These are phyloP conservation scores for Danio kyathit DNA, from an alignment of 2,797 vertebrate genomes.

Conservation along the genomic window DNA sequence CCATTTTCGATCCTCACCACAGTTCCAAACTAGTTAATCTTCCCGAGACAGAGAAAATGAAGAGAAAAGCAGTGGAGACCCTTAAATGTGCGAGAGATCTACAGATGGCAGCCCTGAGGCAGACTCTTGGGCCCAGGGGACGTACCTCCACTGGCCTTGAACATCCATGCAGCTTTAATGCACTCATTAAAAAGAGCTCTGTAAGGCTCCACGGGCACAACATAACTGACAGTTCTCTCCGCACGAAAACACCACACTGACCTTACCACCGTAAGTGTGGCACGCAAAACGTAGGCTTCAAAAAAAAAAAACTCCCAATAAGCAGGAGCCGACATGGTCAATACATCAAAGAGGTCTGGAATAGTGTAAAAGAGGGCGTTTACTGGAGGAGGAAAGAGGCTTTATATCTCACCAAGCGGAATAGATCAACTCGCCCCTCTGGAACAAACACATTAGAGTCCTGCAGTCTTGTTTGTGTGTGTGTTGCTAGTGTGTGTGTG, in stretches of 20 bases:
- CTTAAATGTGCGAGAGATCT: conserved; percentile 63
- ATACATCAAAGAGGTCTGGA: conserved; percentile 71
- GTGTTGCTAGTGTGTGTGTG: conserved; percentile 15
- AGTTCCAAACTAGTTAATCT: conserved; percentile 14
- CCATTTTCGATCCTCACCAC: conserved; percentile 14
- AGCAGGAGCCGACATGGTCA: conserved; percentile 60
- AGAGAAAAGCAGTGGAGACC: conserved; percentile 46
- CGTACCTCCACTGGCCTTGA: conserved; percentile 72
- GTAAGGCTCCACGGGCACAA: conserved; percentile 56
- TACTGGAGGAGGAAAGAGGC: conserved; percentile 57
- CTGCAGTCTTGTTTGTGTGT: conserved; percentile 70
- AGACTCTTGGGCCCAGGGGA: conserved; percentile 64
- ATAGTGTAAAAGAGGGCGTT: conserved; percentile 61
- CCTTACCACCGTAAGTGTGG: conserved; percentile 55
- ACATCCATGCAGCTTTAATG: conserved; percentile 66
- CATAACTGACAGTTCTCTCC: conserved; percentile 54
- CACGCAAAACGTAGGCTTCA: conserved; percentile 56
- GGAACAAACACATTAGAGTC: conserved; percentile 75
- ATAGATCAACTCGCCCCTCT: conserved; percentile 74
- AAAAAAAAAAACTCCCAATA: conserved; percentile 57
- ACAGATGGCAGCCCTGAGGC: conserved; percentile 68
- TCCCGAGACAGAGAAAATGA: conserved; percentile 49
- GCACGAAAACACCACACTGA: conserved; percentile 53
- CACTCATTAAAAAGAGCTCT: conserved; percentile 61
- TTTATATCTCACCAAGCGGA: conserved; percentile 69